Base-by-base conservation (phyloP, 92 coral and sea anemone species). In the Desmophyllum pertusum region DNA sequence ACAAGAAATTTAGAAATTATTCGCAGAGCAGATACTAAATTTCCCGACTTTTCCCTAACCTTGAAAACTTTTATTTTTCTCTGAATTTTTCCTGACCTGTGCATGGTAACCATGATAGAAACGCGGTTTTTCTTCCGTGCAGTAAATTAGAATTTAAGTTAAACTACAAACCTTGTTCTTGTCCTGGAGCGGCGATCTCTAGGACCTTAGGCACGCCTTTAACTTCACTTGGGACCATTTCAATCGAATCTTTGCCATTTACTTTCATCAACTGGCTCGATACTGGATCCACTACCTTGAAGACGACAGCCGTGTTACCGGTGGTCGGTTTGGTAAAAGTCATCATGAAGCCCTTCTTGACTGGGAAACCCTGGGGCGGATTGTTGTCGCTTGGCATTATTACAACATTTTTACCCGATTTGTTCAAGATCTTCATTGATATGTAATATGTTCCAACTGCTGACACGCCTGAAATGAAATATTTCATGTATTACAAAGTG, bases 381-480 rank as follows among this genome's bases (percentile, higher is more conserved):
- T 84, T 77, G 53, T 71, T 85, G 70, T 96, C 98, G 70, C 89
- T 90, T 2, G 98, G 84, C 52, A 83, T 85, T 38, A 96, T 55
- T 2, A 86, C 75, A 10, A 94, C 52, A 42, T 88, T 81, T 77
- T 91, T 88, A 43, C 95, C 96, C 6, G 96, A 89, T 50, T 87
- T 92, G 93, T 96, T 96, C 33, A 94, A 14, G 71, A 96, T 79
- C 83, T 88, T 96, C 87, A 96, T 37, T 36, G 93, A 80, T 23
- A 96, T 82, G 62, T 86, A 94, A 70, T 82, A 90, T 6, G 87
- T 86, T 6, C 87, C 93, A 48, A 86, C 35, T 25, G 72, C 52
- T 40, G 87, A 81, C 21, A 55, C 63, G 3, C 65, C 87, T 73
- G 31, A 19, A 81, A 78, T 30, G 39, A 38, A 25, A 57, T 10